phyloP scores from a whole-genome alignment of 2,888 invertebrate species.

The Heteromurus nitidus region DNA sequence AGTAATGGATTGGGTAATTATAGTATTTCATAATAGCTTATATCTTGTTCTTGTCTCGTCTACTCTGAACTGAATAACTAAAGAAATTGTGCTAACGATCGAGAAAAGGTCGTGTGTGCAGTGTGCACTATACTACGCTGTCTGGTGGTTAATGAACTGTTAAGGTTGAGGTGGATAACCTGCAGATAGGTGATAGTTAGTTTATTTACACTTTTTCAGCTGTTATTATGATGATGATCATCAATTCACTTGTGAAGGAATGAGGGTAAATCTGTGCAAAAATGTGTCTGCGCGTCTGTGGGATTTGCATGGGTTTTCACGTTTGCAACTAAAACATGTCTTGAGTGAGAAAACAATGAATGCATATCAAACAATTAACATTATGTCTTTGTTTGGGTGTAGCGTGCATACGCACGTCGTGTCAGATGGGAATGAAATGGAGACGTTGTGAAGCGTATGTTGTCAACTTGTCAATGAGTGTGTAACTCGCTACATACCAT shows the following conservation, averaged over 20 bases:
- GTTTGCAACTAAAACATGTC: background rate
- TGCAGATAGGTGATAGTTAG: background rate
- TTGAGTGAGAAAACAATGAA: background rate
- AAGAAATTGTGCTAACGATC: slow-evolving; percentile 11
- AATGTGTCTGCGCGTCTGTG: background rate
- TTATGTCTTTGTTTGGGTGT: too few relatives aligned
- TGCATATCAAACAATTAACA: background rate
- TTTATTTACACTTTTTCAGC: background rate
- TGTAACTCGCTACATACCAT: too few relatives aligned
- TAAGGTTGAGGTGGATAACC: slow-evolving; percentile 11
- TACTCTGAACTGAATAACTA: background rate
- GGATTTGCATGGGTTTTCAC: background rate
- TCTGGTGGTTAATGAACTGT: background rate
- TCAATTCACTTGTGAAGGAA: background rate
- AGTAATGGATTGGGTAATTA: slow-evolving; percentile 21
- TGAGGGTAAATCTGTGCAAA: background rate
- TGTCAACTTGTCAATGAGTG: too few relatives aligned
- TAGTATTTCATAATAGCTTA: slow-evolving; percentile 11
- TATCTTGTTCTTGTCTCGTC: background rate
- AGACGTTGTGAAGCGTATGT: too few relatives aligned
- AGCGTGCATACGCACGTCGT: too few relatives aligned
- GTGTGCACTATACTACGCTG: background rate
- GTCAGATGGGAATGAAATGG: too few relatives aligned
- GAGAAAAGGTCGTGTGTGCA: slow-evolving; percentile 18
- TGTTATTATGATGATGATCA: background rate